These are phyloP conservation scores for Caerostris darwini DNA, from an alignment of 1,140 invertebrate species.

Conservation along the genomic window DNA sequence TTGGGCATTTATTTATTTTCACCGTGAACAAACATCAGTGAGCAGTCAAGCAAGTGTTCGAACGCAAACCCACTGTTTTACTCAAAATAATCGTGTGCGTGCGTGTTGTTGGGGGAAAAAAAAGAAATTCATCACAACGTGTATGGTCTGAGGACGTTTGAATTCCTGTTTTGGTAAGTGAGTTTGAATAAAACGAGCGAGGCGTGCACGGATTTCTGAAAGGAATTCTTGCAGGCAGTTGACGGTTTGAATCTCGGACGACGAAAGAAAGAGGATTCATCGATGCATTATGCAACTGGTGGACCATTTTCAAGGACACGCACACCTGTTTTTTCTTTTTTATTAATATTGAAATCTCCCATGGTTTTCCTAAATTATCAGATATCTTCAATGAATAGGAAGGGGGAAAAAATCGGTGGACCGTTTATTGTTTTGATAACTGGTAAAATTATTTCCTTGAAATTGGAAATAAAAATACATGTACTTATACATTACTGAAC, in stretches of 20 bases:
- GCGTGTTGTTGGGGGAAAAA: neutral
- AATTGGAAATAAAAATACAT: too few relatives aligned
- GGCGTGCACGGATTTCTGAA: neutral
- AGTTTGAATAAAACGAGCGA: neutral
- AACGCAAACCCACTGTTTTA: neutral
- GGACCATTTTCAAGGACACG: conserved; percentile 27
- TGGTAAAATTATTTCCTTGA: too few relatives aligned
- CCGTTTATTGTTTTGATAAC: too few relatives aligned
- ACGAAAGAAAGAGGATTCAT: conserved; percentile 12
- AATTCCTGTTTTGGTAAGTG: neutral
- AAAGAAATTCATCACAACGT: neutral
- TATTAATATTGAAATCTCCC: too few relatives aligned
- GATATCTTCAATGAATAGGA: too few relatives aligned
- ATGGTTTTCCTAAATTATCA: too few relatives aligned
- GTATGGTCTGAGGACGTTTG: neutral
- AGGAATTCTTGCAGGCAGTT: neutral
- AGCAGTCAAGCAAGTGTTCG: neutral
- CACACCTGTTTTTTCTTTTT: too few relatives aligned
- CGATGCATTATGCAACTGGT: neutral
- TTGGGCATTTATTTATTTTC: neutral
- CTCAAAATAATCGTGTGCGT: neutral
- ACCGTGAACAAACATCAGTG: too few relatives aligned
- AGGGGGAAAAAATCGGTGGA: too few relatives aligned
- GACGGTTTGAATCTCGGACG: neutral
- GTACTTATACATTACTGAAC: too few relatives aligned